Conservation (phyloP, 2,797 vertebrate species). For the Decapterus maruadsi region DNA sequence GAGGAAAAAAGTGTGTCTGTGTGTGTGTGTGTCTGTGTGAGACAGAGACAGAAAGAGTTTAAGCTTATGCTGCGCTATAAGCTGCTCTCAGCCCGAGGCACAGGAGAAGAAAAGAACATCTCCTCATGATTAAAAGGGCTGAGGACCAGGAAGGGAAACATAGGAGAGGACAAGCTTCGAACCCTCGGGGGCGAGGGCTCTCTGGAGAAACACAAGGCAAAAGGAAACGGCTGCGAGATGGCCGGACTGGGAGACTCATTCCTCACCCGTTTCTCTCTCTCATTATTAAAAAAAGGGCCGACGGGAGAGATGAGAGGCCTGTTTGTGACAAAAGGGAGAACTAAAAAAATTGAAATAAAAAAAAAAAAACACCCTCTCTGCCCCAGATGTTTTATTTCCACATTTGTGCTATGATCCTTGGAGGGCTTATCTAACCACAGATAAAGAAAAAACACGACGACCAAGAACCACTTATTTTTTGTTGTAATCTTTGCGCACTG, state of each 20-base stretch:
- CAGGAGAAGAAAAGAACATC: conserved; percentile 81
- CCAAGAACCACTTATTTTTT: conserved; percentile 42
- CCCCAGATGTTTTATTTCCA: conserved; percentile 34
- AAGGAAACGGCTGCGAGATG: conserved; percentile 59
- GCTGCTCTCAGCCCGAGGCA: conserved; percentile 78
- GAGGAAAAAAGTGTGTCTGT: conserved; percentile 25
- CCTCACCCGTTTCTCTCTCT: conserved; percentile 63
- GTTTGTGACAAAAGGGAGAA: conserved; percentile 63
- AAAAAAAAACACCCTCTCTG: conserved; percentile 11
- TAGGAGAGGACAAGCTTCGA: conserved; percentile 73
- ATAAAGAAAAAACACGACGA: conserved; percentile 38
- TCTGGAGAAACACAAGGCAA: conserved; percentile 67
- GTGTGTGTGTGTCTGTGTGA: conserved; percentile 11
- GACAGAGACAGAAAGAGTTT: conserved; percentile 32
- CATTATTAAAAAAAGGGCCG: conserved; percentile 65
- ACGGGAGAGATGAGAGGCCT: conserved; percentile 67
- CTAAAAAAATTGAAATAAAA: conserved; percentile 37
- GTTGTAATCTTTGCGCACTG: conserved; percentile 20
- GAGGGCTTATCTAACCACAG: conserved; percentile 47
- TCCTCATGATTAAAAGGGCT: conserved; percentile 81
- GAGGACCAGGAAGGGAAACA: conserved; percentile 79
- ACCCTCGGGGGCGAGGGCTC: conserved; percentile 68
- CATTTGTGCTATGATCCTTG: conserved; percentile 40
- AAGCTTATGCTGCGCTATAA: conserved; percentile 74
- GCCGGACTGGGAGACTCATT: conserved; percentile 56